Conservation (phyloP, 2,113 vertebrate species). For the Heloderma charlesbogerti region DNA sequence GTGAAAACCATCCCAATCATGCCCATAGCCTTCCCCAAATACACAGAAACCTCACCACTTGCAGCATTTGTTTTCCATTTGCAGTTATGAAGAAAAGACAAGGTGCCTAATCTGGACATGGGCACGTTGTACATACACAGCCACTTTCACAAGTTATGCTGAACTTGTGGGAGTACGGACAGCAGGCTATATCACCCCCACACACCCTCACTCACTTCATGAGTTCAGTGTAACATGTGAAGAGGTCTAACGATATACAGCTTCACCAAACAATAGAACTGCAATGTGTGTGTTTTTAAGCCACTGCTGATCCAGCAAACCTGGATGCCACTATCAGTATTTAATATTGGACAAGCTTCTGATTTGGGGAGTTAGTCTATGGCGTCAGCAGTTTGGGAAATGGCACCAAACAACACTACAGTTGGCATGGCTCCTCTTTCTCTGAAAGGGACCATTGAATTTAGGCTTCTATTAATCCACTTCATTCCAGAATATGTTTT, state of each 20-base stretch:
- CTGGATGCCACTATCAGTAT: not conserved
- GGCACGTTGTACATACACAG: not conserved
- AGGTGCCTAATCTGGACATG: not conserved
- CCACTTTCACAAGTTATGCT: not conserved
- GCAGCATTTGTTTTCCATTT: not conserved
- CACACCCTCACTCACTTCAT: not conserved
- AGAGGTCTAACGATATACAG: not conserved
- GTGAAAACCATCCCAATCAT: not conserved
- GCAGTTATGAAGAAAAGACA: no score
- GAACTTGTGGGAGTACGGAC: not conserved
- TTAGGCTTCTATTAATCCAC: not conserved
- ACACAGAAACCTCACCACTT: no score
- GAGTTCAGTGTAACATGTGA: not conserved
- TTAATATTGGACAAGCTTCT: not conserved
- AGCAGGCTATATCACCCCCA: not conserved
- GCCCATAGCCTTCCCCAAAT: no score
- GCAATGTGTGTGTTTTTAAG: not conserved
- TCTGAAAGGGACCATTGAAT: not conserved
- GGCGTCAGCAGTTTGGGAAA: not conserved
- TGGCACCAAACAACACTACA: not conserved
- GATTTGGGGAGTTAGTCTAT: not conserved
- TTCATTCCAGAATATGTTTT: not conserved
- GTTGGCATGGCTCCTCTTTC: not conserved
- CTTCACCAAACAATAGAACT: not conserved
- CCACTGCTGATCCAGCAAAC: not conserved